phyloP scores from a whole-genome alignment of 2,113 vertebrate species.

The human (Homo sapiens) region DNA sequence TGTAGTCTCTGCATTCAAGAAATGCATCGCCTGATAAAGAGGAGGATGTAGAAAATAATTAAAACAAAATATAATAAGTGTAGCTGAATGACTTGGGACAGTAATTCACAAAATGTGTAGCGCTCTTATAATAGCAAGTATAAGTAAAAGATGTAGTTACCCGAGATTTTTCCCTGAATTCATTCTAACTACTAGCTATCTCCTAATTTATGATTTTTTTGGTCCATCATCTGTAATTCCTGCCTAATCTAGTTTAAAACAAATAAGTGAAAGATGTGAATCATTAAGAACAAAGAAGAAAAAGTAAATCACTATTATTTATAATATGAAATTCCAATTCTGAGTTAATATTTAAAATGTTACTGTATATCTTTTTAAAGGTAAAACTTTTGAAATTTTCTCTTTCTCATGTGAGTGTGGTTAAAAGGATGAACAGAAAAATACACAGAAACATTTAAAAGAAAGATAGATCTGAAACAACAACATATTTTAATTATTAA shows the following conservation, averaged over 20 bases:
- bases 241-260: neutral
- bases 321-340: neutral
- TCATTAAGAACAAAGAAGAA: neutral
- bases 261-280: neutral
- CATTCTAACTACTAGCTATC: neutral
- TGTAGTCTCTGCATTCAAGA: neutral
- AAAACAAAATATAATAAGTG: neutral
- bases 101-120: constrained; percentile 10
- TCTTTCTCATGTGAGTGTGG: neutral
- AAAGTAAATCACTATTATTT: neutral
- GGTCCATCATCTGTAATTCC: neutral
- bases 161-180: neutral
- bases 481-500: neutral
- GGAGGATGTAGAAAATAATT: neutral
- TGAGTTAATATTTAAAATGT: neutral
- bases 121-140: neutral
- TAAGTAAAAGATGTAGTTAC: neutral
- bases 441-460: neutral
- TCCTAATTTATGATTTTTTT: neutral
- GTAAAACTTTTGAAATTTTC: neutral
- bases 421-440: neutral
- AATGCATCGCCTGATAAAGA: neutral
- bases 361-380: neutral
- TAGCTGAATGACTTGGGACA: neutral
- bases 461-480: neutral